phyloP scores from a whole-genome alignment of 1,140 invertebrate genomes.

The Pinna nobilis region DNA sequence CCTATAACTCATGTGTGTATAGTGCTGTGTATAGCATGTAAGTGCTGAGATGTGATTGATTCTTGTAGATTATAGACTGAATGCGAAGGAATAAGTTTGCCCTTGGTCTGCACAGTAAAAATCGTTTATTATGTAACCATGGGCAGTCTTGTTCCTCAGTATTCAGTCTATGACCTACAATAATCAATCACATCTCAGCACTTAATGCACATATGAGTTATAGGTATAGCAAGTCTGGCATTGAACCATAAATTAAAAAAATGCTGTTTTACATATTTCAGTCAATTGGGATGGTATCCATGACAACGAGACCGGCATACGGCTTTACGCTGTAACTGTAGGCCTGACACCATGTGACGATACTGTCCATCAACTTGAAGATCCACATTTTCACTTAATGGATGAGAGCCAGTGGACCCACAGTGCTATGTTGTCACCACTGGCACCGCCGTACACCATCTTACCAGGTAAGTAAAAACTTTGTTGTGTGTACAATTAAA shows the following conservation, averaged over 20 bases:
- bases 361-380: conserved; percentile 49
- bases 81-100: too few species aligned
- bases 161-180: conserved; percentile 43
- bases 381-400: conserved; percentile 55
- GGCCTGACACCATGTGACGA: conserved; percentile 51
- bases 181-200: conserved; percentile 41
- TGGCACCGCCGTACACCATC: not conserved
- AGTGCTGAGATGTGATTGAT: too few species aligned
- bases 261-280: conserved; percentile 14
- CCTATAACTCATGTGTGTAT: too few species aligned
- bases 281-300: conserved; percentile 62
- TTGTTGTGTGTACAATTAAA: not conserved
- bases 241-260: not conserved
- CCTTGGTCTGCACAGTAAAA: too few species aligned
- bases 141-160: too few species aligned
- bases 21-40: too few species aligned
- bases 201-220: not conserved
- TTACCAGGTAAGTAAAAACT: conserved; percentile 6
- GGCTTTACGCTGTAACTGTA: conserved; percentile 52
- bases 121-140: too few species aligned
- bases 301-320: conserved; percentile 59
- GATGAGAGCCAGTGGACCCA: conserved; percentile 58
- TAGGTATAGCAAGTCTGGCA: not conserved
- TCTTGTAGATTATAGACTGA: too few species aligned
- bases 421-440: conserved; percentile 43